Evolutionary conservation across 2,888 invertebrate species (phyloP).

Genomic region (Hartigia nigra): DNA sequence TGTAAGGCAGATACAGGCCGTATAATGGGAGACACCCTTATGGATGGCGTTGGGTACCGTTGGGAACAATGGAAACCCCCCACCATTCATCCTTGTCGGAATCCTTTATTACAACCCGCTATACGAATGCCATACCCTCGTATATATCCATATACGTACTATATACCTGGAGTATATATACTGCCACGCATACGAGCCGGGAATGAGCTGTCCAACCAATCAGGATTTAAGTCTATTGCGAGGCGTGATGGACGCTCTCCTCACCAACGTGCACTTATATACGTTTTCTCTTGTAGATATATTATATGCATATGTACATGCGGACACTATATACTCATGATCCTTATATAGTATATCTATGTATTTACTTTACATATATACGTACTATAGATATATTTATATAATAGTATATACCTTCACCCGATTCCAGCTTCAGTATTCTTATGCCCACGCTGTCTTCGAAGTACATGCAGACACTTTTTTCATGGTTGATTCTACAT

Average conservation of each 20-base stretch:
- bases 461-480: background rate
- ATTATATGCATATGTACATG: background rate
- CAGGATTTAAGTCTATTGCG: conserved; percentile 60
- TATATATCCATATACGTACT: conserved; percentile 28
- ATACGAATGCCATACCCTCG: conserved; percentile 37
- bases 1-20: conserved; percentile 45
- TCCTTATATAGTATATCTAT: background rate
- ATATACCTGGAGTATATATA: conserved; percentile 10
- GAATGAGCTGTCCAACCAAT: conserved; percentile 60
- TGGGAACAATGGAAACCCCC: conserved; percentile 59
- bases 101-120: conserved; percentile 60
- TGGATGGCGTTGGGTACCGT: conserved; percentile 58
- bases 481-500: background rate
- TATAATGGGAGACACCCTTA: conserved; percentile 62
- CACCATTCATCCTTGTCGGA: conserved; percentile 61
- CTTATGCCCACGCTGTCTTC: background rate
- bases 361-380: background rate
- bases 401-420: background rate
- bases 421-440: background rate
- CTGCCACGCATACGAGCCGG: conserved; percentile 30
- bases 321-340: background rate
- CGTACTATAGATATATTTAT: too few relatives aligned
- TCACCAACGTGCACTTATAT: conserved; percentile 18
- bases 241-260: conserved; percentile 51
- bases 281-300: background rate